Evolutionary conservation across 2,888 invertebrate genomes (phyloP).

Genomic region (Blastobasis adustella): DNA sequence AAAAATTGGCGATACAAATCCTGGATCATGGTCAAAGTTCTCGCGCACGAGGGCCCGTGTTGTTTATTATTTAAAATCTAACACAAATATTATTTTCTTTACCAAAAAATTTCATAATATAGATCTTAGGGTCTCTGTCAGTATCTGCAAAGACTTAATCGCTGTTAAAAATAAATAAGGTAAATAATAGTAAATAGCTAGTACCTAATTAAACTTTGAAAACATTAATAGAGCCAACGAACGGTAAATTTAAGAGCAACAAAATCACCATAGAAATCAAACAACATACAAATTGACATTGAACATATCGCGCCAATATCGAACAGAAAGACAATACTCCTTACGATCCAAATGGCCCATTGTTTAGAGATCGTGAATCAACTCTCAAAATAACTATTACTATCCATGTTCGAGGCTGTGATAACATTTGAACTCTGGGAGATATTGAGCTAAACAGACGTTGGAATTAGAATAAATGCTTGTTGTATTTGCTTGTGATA

Average conservation of each 20-base stretch:
- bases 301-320: constrained; percentile 5
- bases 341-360: constrained; percentile 23
- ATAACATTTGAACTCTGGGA: constrained; percentile 15
- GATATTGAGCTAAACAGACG: too few relatives aligned
- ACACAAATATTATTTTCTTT: too few relatives aligned
- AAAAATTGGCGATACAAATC: too few relatives aligned
- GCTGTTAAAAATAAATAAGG: background rate
- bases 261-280: background rate
- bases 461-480: too few relatives aligned
- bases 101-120: too few relatives aligned
- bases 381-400: constrained; percentile 17
- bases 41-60: too few relatives aligned
- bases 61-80: too few relatives aligned
- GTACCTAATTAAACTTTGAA: background rate
- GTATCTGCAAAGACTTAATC: too few relatives aligned
- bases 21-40: too few relatives aligned
- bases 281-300: background rate
- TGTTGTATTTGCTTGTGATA: too few relatives aligned
- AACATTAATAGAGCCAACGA: background rate
- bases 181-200: background rate
- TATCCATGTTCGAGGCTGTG: constrained; percentile 8
- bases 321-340: constrained; percentile 20
- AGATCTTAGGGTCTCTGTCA: too few relatives aligned
- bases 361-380: constrained; percentile 31
- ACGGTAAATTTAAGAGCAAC: background rate